A percentile compares a stretch with the other conserved stretches of the same genome.
These are phyloP conservation scores for Epizoanthus rinbou DNA, from an alignment of 92 coral and sea anemone species.

Conservation along the genomic window DNA sequence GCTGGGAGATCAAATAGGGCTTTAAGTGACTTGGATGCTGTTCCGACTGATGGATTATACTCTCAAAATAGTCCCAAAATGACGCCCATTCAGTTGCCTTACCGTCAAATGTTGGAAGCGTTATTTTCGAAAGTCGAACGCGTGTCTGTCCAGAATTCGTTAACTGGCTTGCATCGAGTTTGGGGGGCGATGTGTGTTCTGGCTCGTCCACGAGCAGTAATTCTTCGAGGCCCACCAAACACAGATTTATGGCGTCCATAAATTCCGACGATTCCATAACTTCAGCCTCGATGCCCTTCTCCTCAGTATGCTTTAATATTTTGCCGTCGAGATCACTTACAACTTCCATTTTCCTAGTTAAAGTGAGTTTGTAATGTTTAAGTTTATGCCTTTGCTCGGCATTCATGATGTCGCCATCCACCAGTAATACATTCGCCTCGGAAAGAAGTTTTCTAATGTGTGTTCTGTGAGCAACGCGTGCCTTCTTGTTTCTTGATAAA, in stretches of 20 bases:
- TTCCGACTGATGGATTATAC: no score
- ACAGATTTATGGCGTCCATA: no score
- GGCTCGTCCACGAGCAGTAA: slow-evolving; percentile 41
- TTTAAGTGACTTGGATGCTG: slow-evolving; percentile 17
- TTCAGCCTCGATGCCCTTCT: slow-evolving; percentile 14
- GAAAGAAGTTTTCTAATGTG: slow-evolving; percentile 15
- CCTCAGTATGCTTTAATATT: slow-evolving; percentile 1
- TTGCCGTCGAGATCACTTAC: slow-evolving; percentile 9
- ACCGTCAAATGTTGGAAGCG: slow-evolving; percentile 20
- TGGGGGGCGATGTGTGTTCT: no score
- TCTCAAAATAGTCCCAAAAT: no score
- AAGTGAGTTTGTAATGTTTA: neutral
- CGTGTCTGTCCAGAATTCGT: no score
- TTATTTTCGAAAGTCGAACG: no score
- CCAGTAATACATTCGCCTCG: slow-evolving; percentile 30
- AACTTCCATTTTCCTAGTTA: neutral
- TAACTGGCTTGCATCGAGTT: no score
- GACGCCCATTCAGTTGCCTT: no score
- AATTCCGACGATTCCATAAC: slow-evolving; percentile 23
- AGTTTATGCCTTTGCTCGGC: slow-evolving; percentile 38
- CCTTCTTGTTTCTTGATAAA: slow-evolving; percentile 36
- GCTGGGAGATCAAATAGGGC: slow-evolving; percentile 24
- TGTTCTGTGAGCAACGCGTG: slow-evolving; percentile 37
- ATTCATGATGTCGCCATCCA: neutral
- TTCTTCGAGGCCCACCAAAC: neutral